Conservation (phyloP, 2,888 invertebrate species). For the Dusona sp. region DNA sequence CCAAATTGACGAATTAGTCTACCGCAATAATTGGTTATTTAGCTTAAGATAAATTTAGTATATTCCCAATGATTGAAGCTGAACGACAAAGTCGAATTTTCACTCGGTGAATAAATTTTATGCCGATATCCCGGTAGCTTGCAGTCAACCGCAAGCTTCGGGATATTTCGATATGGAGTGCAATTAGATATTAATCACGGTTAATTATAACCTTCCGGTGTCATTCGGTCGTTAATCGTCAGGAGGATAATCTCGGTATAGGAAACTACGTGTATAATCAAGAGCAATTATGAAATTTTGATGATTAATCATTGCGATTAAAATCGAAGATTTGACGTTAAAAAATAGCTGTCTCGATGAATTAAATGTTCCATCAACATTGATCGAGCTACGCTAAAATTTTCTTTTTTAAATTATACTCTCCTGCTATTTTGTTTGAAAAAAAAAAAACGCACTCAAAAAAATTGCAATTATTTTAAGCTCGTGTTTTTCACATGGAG, state of each 20-base stretch:
- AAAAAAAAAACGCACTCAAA: background rate
- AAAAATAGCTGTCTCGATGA: background rate
- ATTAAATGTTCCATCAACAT: background rate
- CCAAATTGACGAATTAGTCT: background rate
- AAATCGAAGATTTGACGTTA: background rate
- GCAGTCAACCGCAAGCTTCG: background rate
- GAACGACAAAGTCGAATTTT: background rate
- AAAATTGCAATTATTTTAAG: background rate
- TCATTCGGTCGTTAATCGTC: constrained; percentile 9
- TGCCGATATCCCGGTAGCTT: constrained; percentile 7
- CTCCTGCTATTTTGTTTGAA: background rate
- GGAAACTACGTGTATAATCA: background rate
- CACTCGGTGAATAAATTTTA: background rate
- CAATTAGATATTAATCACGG: constrained; percentile 10
- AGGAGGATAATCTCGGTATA: background rate
- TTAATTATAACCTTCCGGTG: constrained; percentile 26
- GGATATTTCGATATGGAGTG: background rate
- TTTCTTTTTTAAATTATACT: background rate
- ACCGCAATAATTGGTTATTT: background rate
- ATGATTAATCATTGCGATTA: background rate
- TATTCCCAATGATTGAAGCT: background rate
- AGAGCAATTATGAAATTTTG: background rate
- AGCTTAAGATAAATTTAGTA: background rate
- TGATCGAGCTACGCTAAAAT: too few relatives aligned
- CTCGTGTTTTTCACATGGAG: background rate